phyloP scores from a whole-genome alignment of 2,113 vertebrate genomes.

The Sapajus apella region DNA sequence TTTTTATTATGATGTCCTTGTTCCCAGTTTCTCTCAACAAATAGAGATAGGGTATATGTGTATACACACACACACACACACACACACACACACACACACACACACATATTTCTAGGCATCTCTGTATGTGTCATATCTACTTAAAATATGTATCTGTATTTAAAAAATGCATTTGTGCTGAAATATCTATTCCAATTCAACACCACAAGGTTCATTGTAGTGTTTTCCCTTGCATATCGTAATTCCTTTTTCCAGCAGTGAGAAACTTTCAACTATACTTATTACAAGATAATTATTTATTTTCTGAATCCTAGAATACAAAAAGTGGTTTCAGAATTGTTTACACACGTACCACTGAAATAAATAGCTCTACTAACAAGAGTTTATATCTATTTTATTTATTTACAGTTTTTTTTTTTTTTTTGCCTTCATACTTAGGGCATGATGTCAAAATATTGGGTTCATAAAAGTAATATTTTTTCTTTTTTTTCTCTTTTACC shows the following conservation, averaged over 20 bases:
- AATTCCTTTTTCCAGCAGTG: background rate
- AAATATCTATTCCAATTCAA: background rate
- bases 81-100: fast-evolving
- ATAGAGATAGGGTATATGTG: background rate
- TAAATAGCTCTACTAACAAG: background rate
- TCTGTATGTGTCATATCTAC: background rate
- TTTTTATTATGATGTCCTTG: background rate
- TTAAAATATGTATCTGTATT: background rate
- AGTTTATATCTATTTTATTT: background rate
- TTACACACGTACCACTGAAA: background rate
- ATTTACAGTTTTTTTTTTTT: background rate
- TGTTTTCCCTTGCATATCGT: background rate
- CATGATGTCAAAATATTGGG: background rate
- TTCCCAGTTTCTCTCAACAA: background rate
- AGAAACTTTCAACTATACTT: background rate
- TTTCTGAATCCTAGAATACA: background rate
- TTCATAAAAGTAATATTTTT: background rate
- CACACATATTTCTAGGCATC: background rate
- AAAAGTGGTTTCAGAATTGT: background rate
- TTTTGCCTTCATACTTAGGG: background rate
- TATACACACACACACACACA: no score
- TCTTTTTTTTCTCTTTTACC: background rate
- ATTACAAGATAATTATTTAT: background rate
- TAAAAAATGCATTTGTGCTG: background rate
- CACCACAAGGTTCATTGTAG: background rate